phyloP scores from a whole-genome alignment of 1,140 invertebrate species.

The Cotesia glomerata region DNA sequence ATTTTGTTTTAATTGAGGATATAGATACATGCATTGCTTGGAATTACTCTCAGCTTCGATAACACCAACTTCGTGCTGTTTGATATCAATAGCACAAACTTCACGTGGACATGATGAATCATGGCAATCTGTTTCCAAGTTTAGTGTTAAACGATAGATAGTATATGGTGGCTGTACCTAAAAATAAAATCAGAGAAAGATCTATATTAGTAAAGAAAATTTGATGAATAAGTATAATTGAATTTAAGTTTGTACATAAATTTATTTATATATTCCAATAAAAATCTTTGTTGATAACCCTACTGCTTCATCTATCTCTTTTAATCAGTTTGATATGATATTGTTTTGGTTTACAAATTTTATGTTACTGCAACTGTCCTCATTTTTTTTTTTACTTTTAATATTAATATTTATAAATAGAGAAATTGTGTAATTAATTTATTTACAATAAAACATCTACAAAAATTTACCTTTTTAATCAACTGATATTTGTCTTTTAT shows the following conservation, averaged over 20 bases:
- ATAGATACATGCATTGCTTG: constrained; percentile 50
- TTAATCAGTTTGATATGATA: neutral
- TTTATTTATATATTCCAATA: neutral
- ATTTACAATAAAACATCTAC: too few relatives aligned
- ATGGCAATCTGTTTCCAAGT: constrained; percentile 48
- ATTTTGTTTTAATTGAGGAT: constrained; percentile 39
- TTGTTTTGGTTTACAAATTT: constrained; percentile 6
- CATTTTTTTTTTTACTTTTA: neutral
- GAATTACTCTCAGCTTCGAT: constrained; percentile 45
- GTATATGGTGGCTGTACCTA: constrained; percentile 46
- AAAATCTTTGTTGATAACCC: neutral
- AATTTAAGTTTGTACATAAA: neutral
- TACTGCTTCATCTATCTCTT: neutral
- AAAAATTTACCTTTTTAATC: too few relatives aligned
- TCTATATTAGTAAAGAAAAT: neutral
- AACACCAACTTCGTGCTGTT: constrained; percentile 43
- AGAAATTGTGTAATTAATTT: too few relatives aligned
- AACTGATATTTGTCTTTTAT: too few relatives aligned
- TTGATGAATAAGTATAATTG: neutral
- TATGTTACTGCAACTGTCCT: neutral
- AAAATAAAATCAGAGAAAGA: constrained; percentile 28
- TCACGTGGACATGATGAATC: constrained; percentile 45
- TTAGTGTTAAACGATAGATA: constrained; percentile 50
- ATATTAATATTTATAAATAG: neutral
- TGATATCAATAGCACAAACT: constrained; percentile 50